phyloP scores from a whole-genome alignment of 1,140 invertebrate species.

The Radopholus similis region DNA sequence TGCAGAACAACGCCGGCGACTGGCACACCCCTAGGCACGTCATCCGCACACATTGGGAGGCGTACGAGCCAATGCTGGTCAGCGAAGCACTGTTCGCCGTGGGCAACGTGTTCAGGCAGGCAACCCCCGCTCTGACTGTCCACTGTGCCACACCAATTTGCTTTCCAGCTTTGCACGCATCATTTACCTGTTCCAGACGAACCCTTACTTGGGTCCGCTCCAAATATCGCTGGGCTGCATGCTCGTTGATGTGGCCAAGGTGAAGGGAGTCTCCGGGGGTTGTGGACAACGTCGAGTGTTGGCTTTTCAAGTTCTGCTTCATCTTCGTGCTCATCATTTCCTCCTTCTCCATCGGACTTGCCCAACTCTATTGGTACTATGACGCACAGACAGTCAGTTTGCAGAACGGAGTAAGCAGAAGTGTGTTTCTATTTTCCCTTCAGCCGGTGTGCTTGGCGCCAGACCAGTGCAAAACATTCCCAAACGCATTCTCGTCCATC shows the following conservation, averaged over 20 bases:
- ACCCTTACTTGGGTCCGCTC: conserved; percentile 63
- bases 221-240: conserved; percentile 66
- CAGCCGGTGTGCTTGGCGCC: conserved; percentile 43
- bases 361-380: conserved; percentile 64
- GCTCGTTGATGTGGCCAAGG: conserved; percentile 65
- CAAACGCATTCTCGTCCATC: conserved; percentile 60
- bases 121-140: conserved; percentile 62
- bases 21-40: conserved; percentile 34
- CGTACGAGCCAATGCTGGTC: conserved; percentile 59
- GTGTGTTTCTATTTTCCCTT: not conserved
- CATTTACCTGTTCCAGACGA: conserved; percentile 63
- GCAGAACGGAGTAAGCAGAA: conserved; percentile 3
- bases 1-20: conserved; percentile 21
- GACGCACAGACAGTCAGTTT: conserved; percentile 36
- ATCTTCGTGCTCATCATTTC: conserved; percentile 65
- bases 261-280: no score
- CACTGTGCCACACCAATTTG: no score
- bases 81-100: conserved; percentile 60
- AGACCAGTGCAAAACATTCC: conserved; percentile 31
- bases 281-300: no score
- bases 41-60: conserved; percentile 51
- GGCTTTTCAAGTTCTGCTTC: conserved; percentile 65
- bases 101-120: conserved; percentile 63
- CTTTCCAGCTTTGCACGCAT: conserved; percentile 48
- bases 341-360: conserved; percentile 64